These are phyloP conservation scores for Bombyx mori DNA, from an alignment of 1,140 invertebrate species.

Conservation along the genomic window ASM3026992v2 NC_085124.1:1926501-1927000, in stretches of 20 bases:
- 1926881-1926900: conserved; percentile 92
- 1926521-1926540: too few relatives aligned
- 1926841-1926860: conserved; percentile 74
- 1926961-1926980: too few relatives aligned
- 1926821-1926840: conserved; percentile 8
- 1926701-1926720: conserved; percentile 34
- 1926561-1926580: too few relatives aligned
- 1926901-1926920: conserved; percentile 97
- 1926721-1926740: conserved; percentile 38
- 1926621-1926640: background rate
- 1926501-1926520: too few relatives aligned
- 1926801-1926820: conserved; percentile 32
- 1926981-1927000: too few relatives aligned
- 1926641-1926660: conserved; percentile 14
- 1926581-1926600: too few relatives aligned
- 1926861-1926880: conserved; percentile 78
- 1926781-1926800: conserved; percentile 64
- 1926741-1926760: conserved; percentile 2
- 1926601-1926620: background rate
- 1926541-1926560: too few relatives aligned
- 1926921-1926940: conserved; percentile 94
- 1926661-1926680: conserved; percentile 44
- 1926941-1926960: conserved; percentile 74
- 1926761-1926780: conserved; percentile 74
- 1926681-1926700: conserved; percentile 36